Conservation (phyloP, 2,888 invertebrate species). For the Drosophila stalkeri region DNA sequence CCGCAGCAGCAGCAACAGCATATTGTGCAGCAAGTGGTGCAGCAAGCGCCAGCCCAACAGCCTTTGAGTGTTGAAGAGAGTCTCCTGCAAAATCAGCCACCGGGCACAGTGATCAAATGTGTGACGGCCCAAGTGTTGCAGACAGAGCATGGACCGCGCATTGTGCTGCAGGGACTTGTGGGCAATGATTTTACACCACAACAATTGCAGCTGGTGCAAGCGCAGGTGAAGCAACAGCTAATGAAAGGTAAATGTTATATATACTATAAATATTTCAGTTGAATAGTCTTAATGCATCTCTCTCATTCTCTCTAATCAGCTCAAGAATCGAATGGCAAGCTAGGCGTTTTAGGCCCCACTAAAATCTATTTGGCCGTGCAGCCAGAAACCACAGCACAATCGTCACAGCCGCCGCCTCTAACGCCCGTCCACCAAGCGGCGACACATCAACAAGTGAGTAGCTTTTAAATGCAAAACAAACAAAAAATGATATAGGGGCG, state of each 20-base stretch:
- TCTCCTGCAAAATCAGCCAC: slow-evolving; percentile 91
- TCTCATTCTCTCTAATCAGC: slow-evolving; percentile 84
- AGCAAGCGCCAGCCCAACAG: slow-evolving; percentile 61
- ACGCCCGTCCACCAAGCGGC: slow-evolving; percentile 86
- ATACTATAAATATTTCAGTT: background rate
- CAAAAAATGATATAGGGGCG: slow-evolving; percentile 33
- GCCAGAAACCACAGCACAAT: slow-evolving; percentile 86
- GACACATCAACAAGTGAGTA: slow-evolving; percentile 85
- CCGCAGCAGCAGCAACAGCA: slow-evolving; percentile 42
- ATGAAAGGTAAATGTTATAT: slow-evolving; percentile 88
- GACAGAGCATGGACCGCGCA: slow-evolving; percentile 93
- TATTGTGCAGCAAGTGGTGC: slow-evolving; percentile 55
- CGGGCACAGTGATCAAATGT: slow-evolving; percentile 94
- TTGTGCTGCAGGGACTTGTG: slow-evolving; percentile 93
- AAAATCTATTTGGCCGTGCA: slow-evolving; percentile 95
- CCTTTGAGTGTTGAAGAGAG: slow-evolving; percentile 88
- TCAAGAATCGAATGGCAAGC: slow-evolving; percentile 94
- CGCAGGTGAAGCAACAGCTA: slow-evolving; percentile 95
- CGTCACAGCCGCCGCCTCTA: slow-evolving; percentile 86
- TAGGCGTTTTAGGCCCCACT: slow-evolving; percentile 93
- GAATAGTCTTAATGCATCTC: background rate
- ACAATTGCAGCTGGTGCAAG: slow-evolving; percentile 92
- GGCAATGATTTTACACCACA: slow-evolving; percentile 93
- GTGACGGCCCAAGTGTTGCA: slow-evolving; percentile 95
- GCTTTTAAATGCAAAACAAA: slow-evolving; percentile 73